A percentile compares a stretch with the other conserved stretches of the same genome.
Conservation (phyloP, 2,888 invertebrate species). For the Elmis aenea region DNA sequence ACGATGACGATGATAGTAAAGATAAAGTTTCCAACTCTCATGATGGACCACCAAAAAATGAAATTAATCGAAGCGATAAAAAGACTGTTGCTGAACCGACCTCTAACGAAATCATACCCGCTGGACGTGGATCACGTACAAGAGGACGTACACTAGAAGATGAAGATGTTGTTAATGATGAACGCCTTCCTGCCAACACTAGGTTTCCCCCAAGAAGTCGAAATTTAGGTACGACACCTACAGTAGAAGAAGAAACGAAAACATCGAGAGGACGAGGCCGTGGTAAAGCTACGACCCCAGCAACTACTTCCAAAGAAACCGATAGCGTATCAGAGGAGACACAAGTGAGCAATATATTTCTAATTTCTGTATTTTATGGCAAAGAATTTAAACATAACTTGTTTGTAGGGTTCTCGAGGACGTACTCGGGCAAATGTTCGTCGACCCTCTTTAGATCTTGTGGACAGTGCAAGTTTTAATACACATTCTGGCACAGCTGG, state of each 20-base stretch:
- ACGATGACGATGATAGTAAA: conserved; percentile 67
- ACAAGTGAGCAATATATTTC: conserved; percentile 33
- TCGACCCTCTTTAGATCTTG: conserved; percentile 73
- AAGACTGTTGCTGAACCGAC: conserved; percentile 56
- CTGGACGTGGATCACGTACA: conserved; percentile 45
- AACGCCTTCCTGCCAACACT: conserved; percentile 75
- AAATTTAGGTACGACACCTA: conserved; percentile 52
- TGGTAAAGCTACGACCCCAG: conserved; percentile 43
- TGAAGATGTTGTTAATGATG: conserved; percentile 53
- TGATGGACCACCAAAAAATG: conserved; percentile 55
- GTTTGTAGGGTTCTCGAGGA: conserved; percentile 29
- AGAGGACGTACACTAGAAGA: conserved; percentile 38
- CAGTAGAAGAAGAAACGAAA: conserved; percentile 33
- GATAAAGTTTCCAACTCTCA: conserved; percentile 51
- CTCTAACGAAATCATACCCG: conserved; percentile 60
- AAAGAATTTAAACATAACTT: neutral
- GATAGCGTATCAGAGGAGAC: conserved; percentile 44
- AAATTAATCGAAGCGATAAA: conserved; percentile 47
- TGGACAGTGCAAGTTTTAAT: conserved; percentile 78
- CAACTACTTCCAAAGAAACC: conserved; percentile 21
- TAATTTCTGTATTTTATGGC: too few relatives aligned
- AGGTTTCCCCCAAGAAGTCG: conserved; percentile 73
- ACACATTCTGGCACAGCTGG: conserved; percentile 60
- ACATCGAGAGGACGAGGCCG: conserved; percentile 45
- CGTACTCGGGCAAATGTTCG: conserved; percentile 60